Evolutionary conservation across 2,888 invertebrate genomes (phyloP).

Genomic region (Tetrapedia diversipes): DNA sequence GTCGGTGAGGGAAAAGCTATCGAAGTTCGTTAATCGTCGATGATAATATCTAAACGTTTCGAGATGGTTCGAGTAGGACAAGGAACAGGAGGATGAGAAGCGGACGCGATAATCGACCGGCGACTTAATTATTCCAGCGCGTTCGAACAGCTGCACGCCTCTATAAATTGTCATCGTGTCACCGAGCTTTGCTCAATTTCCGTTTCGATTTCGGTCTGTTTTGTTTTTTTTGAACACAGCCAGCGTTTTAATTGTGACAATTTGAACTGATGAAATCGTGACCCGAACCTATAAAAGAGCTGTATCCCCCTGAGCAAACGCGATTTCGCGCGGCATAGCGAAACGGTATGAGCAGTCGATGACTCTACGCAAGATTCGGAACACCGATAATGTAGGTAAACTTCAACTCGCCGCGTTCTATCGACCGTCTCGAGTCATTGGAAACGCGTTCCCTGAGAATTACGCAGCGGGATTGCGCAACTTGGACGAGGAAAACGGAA

Average conservation of each 20-base stretch:
- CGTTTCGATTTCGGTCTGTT: background rate
- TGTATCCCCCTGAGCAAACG: background rate
- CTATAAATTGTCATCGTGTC: constrained; percentile 22
- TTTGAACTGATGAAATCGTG: too few relatives aligned
- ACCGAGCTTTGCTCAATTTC: background rate
- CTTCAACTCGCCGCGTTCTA: background rate
- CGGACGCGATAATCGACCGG: constrained; percentile 26
- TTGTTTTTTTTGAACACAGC: too few relatives aligned
- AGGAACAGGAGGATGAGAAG: background rate
- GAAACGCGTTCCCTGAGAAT: background rate
- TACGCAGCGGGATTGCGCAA: background rate
- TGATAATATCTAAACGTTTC: background rate
- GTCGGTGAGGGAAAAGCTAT: too few relatives aligned
- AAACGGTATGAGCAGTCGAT: too few relatives aligned
- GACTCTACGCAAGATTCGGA: too few relatives aligned
- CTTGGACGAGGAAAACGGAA: background rate
- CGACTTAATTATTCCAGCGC: constrained; percentile 43
- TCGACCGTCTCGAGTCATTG: background rate
- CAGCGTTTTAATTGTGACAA: too few relatives aligned
- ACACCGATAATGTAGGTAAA: too few relatives aligned
- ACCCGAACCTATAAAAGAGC: too few relatives aligned
- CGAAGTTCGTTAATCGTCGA: background rate
- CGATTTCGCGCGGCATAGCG: background rate
- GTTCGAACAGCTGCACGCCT: constrained; percentile 26
- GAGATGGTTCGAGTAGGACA: background rate